These are phyloP conservation scores for Dryobates pubescens DNA, from an alignment of 2,797 vertebrate species.

Conservation along the genomic window DNA sequence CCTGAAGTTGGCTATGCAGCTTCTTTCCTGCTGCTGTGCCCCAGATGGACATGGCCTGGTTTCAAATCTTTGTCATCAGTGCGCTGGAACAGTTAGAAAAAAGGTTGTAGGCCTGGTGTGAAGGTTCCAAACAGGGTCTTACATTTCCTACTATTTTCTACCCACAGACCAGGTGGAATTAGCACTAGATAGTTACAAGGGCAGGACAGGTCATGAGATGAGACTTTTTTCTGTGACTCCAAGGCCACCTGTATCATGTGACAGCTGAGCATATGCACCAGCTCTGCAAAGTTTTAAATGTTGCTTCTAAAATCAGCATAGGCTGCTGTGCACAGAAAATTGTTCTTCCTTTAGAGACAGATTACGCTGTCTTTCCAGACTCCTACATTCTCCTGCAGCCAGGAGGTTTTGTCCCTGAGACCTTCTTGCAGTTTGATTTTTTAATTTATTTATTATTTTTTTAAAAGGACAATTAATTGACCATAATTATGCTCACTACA, in stretches of 20 bases:
- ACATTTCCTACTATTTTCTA: not conserved
- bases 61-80: not conserved
- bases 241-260: not conserved
- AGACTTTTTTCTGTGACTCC: not conserved
- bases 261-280: not conserved
- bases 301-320: not conserved
- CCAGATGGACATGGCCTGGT: not conserved
- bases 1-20: not conserved
- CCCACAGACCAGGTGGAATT: not conserved
- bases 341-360: not conserved
- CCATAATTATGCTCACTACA: not conserved
- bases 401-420: not conserved
- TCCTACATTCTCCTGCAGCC: not conserved
- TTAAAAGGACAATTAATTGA: not conserved
- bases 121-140: constrained; percentile 3
- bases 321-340: not conserved
- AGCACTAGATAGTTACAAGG: not conserved
- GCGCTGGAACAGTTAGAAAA: not conserved
- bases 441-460: not conserved
- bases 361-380: not conserved
- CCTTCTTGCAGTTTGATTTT: not conserved
- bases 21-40: not conserved
- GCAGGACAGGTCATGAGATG: not conserved
- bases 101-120: not conserved
- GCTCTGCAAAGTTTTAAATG: not conserved